A percentile compares a stretch with the other conserved stretches of the same genome.
phyloP scores from a whole-genome alignment of 2,113 vertebrate species.

The Hippocampus zosterae region DNA sequence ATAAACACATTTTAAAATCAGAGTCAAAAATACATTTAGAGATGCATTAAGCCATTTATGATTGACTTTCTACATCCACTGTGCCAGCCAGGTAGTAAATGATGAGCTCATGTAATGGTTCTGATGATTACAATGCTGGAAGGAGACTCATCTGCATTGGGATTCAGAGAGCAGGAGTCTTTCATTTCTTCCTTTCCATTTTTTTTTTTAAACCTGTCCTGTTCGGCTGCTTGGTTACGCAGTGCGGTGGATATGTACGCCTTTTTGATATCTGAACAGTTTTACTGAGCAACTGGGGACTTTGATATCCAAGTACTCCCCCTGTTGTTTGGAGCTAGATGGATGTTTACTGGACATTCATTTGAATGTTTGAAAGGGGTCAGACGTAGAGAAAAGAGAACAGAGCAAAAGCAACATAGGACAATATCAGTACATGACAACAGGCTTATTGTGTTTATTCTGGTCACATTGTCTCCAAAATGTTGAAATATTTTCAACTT shows the following conservation, averaged over 20 bases:
- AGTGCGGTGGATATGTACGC: neutral
- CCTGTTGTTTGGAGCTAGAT: neutral
- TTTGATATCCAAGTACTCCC: neutral
- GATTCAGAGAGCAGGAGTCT: constrained; percentile 28
- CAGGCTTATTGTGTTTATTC: neutral
- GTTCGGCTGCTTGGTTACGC: neutral
- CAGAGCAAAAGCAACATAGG: neutral
- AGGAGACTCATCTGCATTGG: constrained; percentile 30
- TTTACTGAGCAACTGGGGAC: neutral
- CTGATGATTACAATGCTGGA: constrained; percentile 42
- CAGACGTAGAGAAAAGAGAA: neutral
- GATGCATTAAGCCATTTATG: no score
- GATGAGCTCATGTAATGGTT: constrained; percentile 19
- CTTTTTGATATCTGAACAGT: neutral
- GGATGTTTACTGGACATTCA: neutral
- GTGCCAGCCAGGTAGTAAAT: neutral
- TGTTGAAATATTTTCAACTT: constrained; percentile 6
- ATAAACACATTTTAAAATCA: no score
- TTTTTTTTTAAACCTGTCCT: neutral
- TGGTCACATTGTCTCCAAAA: neutral
- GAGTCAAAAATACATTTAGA: no score
- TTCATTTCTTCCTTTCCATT: neutral
- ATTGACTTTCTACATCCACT: neutral
- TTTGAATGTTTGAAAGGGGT: neutral
- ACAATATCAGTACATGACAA: neutral